Percentiles rank a stretch among this genome's conserved stretches.
phyloP scores from a whole-genome alignment of 2,797 vertebrate genomes.

The Anguilla anguilla region DNA sequence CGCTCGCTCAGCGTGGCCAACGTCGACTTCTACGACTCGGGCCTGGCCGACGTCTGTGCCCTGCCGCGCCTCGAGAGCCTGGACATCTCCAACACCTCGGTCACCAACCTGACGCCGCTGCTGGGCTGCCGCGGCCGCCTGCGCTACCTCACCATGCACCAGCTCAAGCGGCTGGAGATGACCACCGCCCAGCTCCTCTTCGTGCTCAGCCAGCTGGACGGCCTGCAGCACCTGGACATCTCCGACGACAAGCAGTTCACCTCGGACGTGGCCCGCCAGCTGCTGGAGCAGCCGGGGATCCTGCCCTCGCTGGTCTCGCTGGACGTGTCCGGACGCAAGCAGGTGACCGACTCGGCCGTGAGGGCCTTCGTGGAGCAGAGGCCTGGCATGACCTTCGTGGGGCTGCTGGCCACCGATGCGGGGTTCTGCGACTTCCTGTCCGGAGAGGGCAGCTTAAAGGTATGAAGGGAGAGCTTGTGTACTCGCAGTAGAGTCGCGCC shows the following conservation, averaged over 20 bases:
- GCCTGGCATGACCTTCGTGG: constrained; percentile 95
- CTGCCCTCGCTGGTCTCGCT: constrained; percentile 88
- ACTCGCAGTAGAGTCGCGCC: neutral
- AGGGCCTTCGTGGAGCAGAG: constrained; percentile 87
- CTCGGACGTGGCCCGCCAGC: constrained; percentile 93
- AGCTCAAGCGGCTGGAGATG: constrained; percentile 98
- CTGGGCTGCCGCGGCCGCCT: constrained; percentile 87
- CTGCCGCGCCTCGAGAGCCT: constrained; percentile 93
- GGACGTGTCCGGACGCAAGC: constrained; percentile 94
- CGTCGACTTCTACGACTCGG: constrained; percentile 94
- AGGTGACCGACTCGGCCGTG: constrained; percentile 89
- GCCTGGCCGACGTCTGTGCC: constrained; percentile 87
- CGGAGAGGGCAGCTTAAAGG: constrained; percentile 92
- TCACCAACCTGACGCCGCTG: constrained; percentile 91
- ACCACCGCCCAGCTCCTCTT: constrained; percentile 90
- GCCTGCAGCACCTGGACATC: constrained; percentile 90
- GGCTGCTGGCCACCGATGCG: constrained; percentile 93
- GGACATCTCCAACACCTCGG: constrained; percentile 97
- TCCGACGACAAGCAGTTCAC: constrained; percentile 99
- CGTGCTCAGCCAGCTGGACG: constrained; percentile 68
- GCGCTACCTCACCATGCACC: constrained; percentile 96
- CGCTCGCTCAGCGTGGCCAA: constrained; percentile 91
- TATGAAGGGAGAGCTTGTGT: constrained; percentile 53
- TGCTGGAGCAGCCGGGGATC: constrained; percentile 88
- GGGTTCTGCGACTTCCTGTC: constrained; percentile 94